phyloP scores from a whole-genome alignment of 2,888 invertebrate genomes.

The Cylindroiulus punctatus region DNA sequence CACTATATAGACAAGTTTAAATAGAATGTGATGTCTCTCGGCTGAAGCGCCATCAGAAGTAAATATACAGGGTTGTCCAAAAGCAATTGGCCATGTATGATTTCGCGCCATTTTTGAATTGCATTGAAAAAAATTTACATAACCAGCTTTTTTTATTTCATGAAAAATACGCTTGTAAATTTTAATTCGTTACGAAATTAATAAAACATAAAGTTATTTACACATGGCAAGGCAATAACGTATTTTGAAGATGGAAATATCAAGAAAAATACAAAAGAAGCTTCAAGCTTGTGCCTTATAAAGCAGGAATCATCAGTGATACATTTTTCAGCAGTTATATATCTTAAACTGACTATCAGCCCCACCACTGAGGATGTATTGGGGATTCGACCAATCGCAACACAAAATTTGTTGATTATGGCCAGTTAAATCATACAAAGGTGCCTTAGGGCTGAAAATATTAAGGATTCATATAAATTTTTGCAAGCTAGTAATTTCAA shows the following conservation, averaged over 20 bases:
- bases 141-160: background rate
- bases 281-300: no score
- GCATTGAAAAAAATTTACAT: background rate
- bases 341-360: slow-evolving; percentile 92
- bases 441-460: slow-evolving; percentile 80
- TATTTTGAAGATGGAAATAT: background rate
- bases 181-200: background rate
- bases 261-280: background rate
- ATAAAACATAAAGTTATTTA: background rate
- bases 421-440: slow-evolving; percentile 90
- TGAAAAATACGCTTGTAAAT: background rate
- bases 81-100: no score
- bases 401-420: slow-evolving; percentile 93
- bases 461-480: background rate
- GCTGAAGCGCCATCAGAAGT: no score
- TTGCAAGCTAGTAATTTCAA: no score
- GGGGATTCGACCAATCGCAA: slow-evolving; percentile 91
- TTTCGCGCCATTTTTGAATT: no score
- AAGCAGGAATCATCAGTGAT: background rate
- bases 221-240: background rate
- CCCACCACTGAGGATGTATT: slow-evolving; percentile 88
- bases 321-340: slow-evolving; percentile 67
- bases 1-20: no score
- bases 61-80: no score
- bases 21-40: no score